Percentiles rank a stretch among this genome's conserved stretches.
Evolutionary conservation across 2,797 vertebrate species (phyloP).

Genomic region (Pogoniulus pusillus): DNA sequence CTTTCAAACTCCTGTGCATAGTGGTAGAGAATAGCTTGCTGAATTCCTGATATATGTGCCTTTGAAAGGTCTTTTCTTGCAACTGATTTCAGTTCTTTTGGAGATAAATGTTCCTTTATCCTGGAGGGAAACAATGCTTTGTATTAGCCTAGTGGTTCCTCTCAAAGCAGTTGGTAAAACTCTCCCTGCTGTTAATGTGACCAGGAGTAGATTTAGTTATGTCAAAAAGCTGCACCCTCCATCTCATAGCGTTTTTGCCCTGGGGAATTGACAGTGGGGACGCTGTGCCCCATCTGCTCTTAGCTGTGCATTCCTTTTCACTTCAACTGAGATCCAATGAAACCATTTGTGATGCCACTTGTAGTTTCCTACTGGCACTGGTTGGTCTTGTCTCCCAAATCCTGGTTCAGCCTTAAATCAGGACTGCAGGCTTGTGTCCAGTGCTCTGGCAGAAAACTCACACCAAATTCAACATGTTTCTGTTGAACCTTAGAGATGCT

Average conservation of each 20-base stretch:
- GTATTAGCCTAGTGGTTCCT: background rate
- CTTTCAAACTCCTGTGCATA: background rate
- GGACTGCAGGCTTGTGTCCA: background rate
- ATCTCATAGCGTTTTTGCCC: background rate
- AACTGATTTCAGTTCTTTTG: background rate
- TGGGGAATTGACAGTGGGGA: background rate
- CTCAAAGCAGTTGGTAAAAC: background rate
- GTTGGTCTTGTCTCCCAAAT: background rate
- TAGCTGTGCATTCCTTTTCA: background rate
- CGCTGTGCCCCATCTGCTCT: rapidly evolving
- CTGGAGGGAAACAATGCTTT: background rate
- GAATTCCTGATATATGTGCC: background rate
- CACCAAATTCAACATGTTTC: background rate
- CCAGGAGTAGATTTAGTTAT: background rate
- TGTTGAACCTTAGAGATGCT: background rate
- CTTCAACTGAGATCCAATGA: background rate
- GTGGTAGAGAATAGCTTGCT: background rate
- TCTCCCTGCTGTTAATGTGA: background rate
- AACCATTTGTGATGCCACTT: background rate
- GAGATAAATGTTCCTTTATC: background rate
- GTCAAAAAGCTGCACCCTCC: background rate
- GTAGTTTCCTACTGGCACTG: background rate
- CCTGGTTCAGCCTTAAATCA: background rate
- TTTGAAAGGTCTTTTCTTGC: background rate
- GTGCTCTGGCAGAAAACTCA: no score